phyloP scores from a whole-genome alignment of 1,140 invertebrate genomes.

The Drosophila sulfurigaster region DNA sequence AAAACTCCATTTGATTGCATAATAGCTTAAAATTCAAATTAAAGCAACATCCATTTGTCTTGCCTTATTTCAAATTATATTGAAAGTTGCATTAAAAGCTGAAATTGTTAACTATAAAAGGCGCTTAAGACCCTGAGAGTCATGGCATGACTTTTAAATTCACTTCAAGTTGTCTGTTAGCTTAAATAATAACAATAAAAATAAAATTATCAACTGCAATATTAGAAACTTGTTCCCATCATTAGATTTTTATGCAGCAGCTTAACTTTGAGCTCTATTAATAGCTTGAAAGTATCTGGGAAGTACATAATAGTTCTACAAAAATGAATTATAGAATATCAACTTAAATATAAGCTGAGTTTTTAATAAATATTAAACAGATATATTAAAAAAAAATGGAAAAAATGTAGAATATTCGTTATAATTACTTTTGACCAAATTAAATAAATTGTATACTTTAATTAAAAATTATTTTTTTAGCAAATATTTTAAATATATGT shows the following conservation, averaged over 20 bases:
- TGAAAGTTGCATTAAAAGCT: conserved; percentile 20
- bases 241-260: conserved; percentile 1
- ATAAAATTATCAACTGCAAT: not conserved
- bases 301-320: not conserved
- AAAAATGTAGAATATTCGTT: too few species aligned
- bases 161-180: not conserved
- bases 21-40: not conserved
- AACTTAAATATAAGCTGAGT: too few species aligned
- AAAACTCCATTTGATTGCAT: not conserved
- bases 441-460: too few species aligned
- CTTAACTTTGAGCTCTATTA: not conserved
- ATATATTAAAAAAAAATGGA: too few species aligned
- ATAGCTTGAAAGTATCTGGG: not conserved
- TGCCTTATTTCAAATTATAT: not conserved
- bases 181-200: conserved; percentile 12
- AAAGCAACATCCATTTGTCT: conserved; percentile 10
- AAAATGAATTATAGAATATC: not conserved
- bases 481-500: too few species aligned
- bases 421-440: too few species aligned
- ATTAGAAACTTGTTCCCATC: conserved; percentile 7
- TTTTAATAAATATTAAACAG: too few species aligned
- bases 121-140: not conserved
- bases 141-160: conserved; percentile 2
- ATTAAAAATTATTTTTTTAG: too few species aligned
- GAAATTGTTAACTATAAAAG: conserved; percentile 2